phyloP scores from a whole-genome alignment of 2,888 invertebrate genomes.

The Chrysolina americana region DNA sequence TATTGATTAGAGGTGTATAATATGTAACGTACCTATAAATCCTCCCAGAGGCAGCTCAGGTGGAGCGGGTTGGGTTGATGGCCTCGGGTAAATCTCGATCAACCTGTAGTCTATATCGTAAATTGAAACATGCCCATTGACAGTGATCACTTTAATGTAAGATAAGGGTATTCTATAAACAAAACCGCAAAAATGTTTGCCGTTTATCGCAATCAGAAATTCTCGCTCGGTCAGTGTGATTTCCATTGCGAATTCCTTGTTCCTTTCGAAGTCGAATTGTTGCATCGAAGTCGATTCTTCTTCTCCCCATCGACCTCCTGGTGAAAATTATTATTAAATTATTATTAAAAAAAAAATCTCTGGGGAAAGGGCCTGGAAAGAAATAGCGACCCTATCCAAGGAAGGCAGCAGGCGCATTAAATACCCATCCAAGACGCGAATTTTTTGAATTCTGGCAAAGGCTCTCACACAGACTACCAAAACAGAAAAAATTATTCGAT shows the following conservation, averaged over 20 bases:
- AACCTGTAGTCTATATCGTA: not conserved
- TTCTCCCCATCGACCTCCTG: slow-evolving; percentile 79
- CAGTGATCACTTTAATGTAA: not conserved
- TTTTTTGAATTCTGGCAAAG: too few relatives aligned
- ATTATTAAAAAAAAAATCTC: too few relatives aligned
- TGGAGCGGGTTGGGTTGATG: not conserved
- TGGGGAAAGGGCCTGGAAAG: too few relatives aligned
- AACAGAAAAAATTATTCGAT: too few relatives aligned
- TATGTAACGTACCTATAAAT: not conserved
- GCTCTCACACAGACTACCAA: too few relatives aligned
- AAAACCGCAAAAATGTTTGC: slow-evolving; percentile 81
- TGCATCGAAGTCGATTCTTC: slow-evolving; percentile 78
- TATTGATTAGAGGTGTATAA: not conserved
- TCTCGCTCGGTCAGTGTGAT: slow-evolving; percentile 75
- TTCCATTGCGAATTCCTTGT: slow-evolving; percentile 73
- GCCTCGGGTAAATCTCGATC: not conserved
- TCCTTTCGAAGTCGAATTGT: slow-evolving; percentile 71
- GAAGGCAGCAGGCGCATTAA: too few relatives aligned
- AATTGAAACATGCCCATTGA: not conserved
- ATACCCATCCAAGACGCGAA: too few relatives aligned
- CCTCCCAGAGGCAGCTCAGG: not conserved
- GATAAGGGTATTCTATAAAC: slow-evolving; percentile 75
- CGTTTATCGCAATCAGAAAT: slow-evolving; percentile 81
- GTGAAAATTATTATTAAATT: too few relatives aligned
- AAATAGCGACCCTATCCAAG: too few relatives aligned